Evolutionary conservation across 2,888 invertebrate species (phyloP), one percentile per base, ranked within the genome.

Genomic region (Lypha dubia): DNA sequence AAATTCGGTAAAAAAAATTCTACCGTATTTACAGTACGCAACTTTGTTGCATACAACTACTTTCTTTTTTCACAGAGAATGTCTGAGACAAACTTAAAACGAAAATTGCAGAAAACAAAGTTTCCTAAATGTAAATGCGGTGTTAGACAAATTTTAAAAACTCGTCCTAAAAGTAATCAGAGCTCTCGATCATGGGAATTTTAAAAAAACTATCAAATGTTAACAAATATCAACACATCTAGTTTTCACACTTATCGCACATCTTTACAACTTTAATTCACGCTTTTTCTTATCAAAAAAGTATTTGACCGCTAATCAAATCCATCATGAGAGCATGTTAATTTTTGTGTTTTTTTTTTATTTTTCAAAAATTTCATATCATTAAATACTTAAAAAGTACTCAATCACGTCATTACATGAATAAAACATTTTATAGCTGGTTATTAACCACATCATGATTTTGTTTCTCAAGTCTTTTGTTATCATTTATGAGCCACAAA

Each of bases 381-480:
- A 24, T 51, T 24, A 56, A 56, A 20, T 28, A 0, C 24, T 56
- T 24, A 28, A 56, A 56, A 35, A 46, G 24, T 49, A 38, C 24
- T 58, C 20, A 49, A 67, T 58, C 38, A 58, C 1, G 2, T 5
- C 35, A 67, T 67, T 38, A 58, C 58, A 68, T 49, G 67, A 35
- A 28, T 49, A 44, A 17, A 20, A 15, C 44, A 53, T 53, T 28
- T 46, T 15, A 38, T 65, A 13, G 15, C 24, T 9, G n/a, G n/a
- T 70, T 35, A 53, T 53, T 73, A 49, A 17, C 24, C 13, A 58
- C 32, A 49, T 49, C 49, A 22, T 20, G 20, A 38, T 76, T 13
- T n/a, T 22, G 11, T 76, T 65, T 24, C 70, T 65, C 41, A 71
- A 77, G 24, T 60, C 41, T 77, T 77, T 81, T 73, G 75, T 62